Evolutionary conservation across 23 tunicate genomes (phyloP).

Genomic region (Oikopleura dioica): DNA sequence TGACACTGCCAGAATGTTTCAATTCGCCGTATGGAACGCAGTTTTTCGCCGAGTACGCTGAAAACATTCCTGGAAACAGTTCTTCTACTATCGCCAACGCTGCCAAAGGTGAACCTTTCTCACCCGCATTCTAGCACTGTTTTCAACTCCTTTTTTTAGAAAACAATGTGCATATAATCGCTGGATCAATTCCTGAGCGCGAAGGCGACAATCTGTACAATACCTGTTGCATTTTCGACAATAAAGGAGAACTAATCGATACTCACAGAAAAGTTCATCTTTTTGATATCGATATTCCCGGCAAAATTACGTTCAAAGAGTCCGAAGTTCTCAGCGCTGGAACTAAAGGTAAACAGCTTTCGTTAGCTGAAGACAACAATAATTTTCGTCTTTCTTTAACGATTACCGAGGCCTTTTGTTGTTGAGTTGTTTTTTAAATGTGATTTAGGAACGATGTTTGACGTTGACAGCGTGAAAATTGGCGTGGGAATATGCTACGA

Average conservation of each 20-base stretch:
- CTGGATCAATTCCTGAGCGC: conserved; percentile 75
- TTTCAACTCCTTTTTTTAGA: no score
- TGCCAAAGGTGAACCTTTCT: no score
- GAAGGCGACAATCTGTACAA: conserved; percentile 40
- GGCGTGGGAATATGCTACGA: conserved; percentile 90
- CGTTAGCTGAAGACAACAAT: no score
- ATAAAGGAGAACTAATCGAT: conserved; percentile 54
- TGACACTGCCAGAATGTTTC: conserved; percentile 88
- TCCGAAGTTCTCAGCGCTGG: conserved; percentile 62
- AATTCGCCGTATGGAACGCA: conserved; percentile 89
- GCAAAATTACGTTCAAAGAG: conserved; percentile 71
- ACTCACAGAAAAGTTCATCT: conserved; percentile 75
- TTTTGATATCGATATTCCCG: conserved; percentile 88
- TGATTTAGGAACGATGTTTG: neutral
- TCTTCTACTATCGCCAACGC: conserved; percentile 28
- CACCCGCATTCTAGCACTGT: no score
- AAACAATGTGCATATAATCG: conserved; percentile 44
- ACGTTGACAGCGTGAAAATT: conserved; percentile 14
- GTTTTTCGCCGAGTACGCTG: conserved; percentile 82
- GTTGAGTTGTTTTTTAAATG: no score
- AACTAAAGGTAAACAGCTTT: conserved; percentile 19
- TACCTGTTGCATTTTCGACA: conserved; percentile 66
- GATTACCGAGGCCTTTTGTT: no score
- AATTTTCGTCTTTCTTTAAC: no score
- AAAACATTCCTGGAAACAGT: conserved; percentile 64